Conservation (phyloP, 1,140 invertebrate species). For the Meloidogyne hapla region DNA sequence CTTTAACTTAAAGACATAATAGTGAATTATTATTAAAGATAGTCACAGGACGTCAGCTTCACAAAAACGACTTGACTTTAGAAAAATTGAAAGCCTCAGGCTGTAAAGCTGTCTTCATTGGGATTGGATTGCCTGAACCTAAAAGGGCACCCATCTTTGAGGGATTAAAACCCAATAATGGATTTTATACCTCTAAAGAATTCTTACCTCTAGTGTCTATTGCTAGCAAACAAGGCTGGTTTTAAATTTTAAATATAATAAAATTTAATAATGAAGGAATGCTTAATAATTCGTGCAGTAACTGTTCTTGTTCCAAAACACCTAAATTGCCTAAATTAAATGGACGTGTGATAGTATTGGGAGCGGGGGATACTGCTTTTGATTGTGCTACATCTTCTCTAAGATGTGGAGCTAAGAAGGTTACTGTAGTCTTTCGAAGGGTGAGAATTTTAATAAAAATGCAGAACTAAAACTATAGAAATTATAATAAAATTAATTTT, state of each 20-base stretch:
- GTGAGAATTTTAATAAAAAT: constrained; percentile 67
- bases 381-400: constrained; percentile 96
- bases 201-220: constrained; percentile 83
- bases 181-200: constrained; percentile 91
- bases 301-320: neutral
- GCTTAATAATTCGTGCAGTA: neutral
- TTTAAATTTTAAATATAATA: neutral
- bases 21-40: constrained; percentile 55
- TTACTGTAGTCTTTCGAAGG: constrained; percentile 85
- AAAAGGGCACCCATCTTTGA: constrained; percentile 80
- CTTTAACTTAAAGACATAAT: neutral
- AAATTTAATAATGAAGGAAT: neutral
- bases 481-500: neutral
- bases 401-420: constrained; percentile 84
- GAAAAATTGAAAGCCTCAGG: constrained; percentile 72
- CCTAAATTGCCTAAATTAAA: constrained; percentile 73
- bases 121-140: constrained; percentile 88
- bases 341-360: constrained; percentile 87
- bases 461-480: neutral
- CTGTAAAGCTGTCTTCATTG: constrained; percentile 77
- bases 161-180: constrained; percentile 75
- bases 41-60: constrained; percentile 63
- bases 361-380: constrained; percentile 95
- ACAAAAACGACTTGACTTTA: constrained; percentile 65
- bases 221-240: constrained; percentile 80